Percentiles rank a stretch among this genome's conserved stretches.
Evolutionary conservation across 2,113 vertebrate species (phyloP).

Genomic region (Panthera leo): DNA sequence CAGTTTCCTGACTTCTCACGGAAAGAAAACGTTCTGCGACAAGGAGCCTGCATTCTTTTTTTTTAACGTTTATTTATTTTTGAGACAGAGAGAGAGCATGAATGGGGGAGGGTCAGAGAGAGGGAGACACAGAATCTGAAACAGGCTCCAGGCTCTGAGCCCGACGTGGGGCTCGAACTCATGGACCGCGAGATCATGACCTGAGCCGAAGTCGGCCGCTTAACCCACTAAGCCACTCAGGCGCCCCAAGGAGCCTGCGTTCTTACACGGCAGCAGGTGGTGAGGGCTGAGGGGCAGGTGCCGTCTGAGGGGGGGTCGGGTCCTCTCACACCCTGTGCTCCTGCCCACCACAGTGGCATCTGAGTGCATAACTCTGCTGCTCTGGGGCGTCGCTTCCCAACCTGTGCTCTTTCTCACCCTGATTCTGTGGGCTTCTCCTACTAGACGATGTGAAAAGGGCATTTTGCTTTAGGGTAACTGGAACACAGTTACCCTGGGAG

Average conservation of each 20-base stretch:
- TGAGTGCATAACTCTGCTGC: rapidly evolving
- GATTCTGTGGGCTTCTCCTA: neutral
- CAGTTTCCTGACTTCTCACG: neutral
- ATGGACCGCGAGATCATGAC: no score
- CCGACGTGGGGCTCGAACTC: no score
- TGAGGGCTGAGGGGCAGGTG: no score
- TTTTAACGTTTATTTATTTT: no score
- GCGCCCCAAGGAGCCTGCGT: rapidly evolving
- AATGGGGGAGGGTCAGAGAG: no score
- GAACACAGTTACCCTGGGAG: neutral
- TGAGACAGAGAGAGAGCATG: no score
- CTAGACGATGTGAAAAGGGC: neutral
- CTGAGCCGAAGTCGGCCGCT: no score
- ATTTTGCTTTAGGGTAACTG: neutral
- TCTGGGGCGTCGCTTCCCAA: neutral
- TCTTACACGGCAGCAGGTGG: neutral
- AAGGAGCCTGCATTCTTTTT: rapidly evolving
- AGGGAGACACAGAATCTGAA: no score
- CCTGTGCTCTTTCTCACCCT: neutral
- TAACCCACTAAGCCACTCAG: no score
- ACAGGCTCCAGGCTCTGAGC: no score
- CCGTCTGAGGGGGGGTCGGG: neutral
- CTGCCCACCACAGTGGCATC: rapidly evolving
- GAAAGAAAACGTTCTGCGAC: neutral
- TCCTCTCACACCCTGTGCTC: neutral